Percentiles rank a stretch among this genome's conserved stretches.
phyloP scores from a whole-genome alignment of 2,888 invertebrate species.

The Podabrus alpinus region DNA sequence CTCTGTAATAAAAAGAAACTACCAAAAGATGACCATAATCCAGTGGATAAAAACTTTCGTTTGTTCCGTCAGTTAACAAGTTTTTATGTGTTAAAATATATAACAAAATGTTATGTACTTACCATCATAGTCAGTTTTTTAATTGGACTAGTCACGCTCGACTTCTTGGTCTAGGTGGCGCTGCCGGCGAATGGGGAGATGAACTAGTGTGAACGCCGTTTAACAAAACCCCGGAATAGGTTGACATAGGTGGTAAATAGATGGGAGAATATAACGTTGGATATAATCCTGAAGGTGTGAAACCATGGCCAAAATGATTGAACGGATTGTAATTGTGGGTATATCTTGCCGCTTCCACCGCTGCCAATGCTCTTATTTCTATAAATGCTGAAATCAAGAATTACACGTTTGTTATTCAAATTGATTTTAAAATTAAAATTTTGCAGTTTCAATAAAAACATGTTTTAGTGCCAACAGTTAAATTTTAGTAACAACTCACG shows the following conservation, averaged over 20 bases:
- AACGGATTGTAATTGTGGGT: conserved; percentile 44
- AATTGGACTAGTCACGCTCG: conserved; percentile 39
- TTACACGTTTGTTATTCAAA: neutral
- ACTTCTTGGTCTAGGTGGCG: conserved; percentile 39
- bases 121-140: conserved; percentile 5
- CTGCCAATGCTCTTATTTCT: conserved; percentile 46
- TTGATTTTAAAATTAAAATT: neutral
- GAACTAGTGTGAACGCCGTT: conserved; percentile 41
- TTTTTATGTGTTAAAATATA: neutral
- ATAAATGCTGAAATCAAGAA: conserved; percentile 43
- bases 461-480: neutral
- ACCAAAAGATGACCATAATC: neutral
- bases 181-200: conserved; percentile 36
- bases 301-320: conserved; percentile 31
- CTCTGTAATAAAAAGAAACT: conserved; percentile 7
- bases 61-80: too few species aligned
- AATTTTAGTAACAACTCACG: conserved; percentile 27
- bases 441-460: neutral
- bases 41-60: neutral
- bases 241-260: conserved; percentile 45
- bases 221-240: conserved; percentile 41
- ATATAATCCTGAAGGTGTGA: conserved; percentile 32
- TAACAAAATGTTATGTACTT: too few species aligned
- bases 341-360: conserved; percentile 47
- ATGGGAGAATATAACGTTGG: conserved; percentile 45